phyloP scores from a whole-genome alignment of 1,140 invertebrate species.

The Stegodyphus dumicola region DNA sequence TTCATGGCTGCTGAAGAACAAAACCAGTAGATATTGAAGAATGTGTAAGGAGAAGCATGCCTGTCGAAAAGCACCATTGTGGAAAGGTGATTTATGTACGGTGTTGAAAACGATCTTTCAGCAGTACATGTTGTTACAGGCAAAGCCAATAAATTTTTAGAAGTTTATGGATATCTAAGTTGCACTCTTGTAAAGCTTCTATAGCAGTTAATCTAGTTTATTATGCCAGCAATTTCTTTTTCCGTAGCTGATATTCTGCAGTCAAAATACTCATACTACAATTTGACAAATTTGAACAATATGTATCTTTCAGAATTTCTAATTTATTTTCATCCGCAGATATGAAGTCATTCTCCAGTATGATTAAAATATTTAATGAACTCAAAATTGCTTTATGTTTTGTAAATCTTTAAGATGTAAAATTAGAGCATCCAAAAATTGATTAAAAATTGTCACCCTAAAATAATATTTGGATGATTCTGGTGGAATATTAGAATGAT shows the following conservation, averaged over 20 bases:
- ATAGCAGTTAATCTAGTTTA: neutral
- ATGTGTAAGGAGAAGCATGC: too few species aligned
- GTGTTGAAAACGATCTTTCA: neutral
- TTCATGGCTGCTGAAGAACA: too few species aligned
- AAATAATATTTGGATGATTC: neutral
- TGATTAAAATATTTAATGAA: conserved; percentile 10
- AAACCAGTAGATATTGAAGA: too few species aligned
- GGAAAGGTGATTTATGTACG: too few species aligned
- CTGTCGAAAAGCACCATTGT: too few species aligned
- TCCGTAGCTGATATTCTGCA: neutral
- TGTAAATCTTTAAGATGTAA: conserved; percentile 2
- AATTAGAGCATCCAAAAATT: conserved; percentile 12
- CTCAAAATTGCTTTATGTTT: neutral
- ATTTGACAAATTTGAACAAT: neutral
- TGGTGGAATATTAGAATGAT: too few species aligned
- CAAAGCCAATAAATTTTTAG: neutral
- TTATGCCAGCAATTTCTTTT: neutral
- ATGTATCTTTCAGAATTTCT: neutral
- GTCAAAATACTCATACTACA: neutral
- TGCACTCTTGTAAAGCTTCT: neutral
- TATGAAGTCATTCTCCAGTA: neutral
- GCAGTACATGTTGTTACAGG: neutral
- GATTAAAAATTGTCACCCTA: neutral
- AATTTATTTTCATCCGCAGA: neutral
- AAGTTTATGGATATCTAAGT: neutral